These are phyloP conservation scores for Bovichtus variegatus DNA, from an alignment of 2,797 vertebrate genomes.

Conservation along the genomic window DNA sequence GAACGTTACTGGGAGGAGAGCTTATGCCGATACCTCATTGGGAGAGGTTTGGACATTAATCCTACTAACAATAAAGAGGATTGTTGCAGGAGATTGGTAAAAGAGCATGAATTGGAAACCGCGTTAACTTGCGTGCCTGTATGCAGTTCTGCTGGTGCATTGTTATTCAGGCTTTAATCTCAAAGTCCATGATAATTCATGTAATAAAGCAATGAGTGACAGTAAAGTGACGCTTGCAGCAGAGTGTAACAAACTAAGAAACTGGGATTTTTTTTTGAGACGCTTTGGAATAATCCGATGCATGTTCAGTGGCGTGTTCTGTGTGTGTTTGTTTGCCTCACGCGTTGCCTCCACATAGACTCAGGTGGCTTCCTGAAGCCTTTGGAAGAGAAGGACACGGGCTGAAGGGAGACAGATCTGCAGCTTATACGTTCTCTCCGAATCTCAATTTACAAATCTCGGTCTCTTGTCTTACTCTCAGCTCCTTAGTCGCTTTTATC, in stretches of 20 bases:
- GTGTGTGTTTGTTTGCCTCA: conserved; percentile 3
- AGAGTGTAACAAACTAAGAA: neutral
- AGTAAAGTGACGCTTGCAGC: too few relatives aligned
- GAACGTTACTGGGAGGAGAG: conserved; percentile 3
- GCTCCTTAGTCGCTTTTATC: conserved; percentile 44
- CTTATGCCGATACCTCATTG: conserved; percentile 16
- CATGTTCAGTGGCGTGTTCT: conserved; percentile 2
- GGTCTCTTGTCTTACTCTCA: conserved; percentile 51
- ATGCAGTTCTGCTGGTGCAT: neutral
- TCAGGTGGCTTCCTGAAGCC: conserved; percentile 19
- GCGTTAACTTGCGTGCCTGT: neutral
- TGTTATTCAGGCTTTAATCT: neutral
- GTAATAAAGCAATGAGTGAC: too few relatives aligned
- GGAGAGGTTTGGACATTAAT: conserved; percentile 49
- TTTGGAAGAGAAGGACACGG: conserved; percentile 11
- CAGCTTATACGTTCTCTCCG: conserved; percentile 31
- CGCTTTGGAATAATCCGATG: neutral
- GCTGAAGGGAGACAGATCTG: conserved; percentile 46
- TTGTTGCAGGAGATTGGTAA: conserved; percentile 35
- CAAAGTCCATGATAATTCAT: neutral
- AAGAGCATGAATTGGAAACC: conserved; percentile 13
- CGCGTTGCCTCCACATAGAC: conserved; percentile 17
- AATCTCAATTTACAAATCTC: conserved; percentile 66
- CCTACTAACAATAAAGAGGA: conserved; percentile 39
- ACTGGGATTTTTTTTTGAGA: neutral